Percentiles rank a stretch among this genome's conserved stretches.
These are phyloP conservation scores for Drosophila lutescens DNA, from an alignment of 2,888 invertebrate genomes.

Conservation along the genomic window DNA sequence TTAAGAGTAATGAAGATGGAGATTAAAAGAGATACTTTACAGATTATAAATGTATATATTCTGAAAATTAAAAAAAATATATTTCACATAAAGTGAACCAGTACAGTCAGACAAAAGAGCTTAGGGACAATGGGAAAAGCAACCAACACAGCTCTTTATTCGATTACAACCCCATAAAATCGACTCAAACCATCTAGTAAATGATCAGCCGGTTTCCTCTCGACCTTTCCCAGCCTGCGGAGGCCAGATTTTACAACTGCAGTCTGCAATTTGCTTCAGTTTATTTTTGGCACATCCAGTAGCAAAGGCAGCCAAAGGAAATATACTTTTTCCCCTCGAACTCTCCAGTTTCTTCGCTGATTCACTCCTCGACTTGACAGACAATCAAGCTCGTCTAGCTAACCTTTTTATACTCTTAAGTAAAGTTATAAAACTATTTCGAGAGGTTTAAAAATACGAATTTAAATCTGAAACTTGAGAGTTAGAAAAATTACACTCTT, in stretches of 20 bases:
- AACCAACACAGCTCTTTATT: background rate
- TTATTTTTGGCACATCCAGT: constrained; percentile 23
- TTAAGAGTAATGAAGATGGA: constrained; percentile 2
- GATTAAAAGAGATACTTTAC: constrained; percentile 3
- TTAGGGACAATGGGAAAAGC: background rate
- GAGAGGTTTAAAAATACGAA: background rate
- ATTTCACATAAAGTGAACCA: background rate
- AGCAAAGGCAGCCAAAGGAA: background rate
- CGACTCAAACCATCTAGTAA: background rate
- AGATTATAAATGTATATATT: too few relatives aligned
- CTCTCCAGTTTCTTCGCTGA: constrained; percentile 12
- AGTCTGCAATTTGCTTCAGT: background rate
- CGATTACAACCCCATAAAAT: constrained; percentile 2
- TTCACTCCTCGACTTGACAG: constrained; percentile 23
- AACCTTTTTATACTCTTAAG: background rate
- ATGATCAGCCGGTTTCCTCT: background rate
- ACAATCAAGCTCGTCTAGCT: constrained; percentile 8
- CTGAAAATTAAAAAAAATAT: too few relatives aligned
- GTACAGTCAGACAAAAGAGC: background rate
- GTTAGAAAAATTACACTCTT: too few relatives aligned
- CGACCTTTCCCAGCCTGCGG: constrained; percentile 14
- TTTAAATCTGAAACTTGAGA: too few relatives aligned
- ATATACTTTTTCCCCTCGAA: constrained; percentile 4
- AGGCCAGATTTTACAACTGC: background rate
- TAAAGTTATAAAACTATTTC: background rate